Base-by-base conservation (phyloP, 2,113 vertebrate genomes). In the Rhinoderma darwinii region DNA sequence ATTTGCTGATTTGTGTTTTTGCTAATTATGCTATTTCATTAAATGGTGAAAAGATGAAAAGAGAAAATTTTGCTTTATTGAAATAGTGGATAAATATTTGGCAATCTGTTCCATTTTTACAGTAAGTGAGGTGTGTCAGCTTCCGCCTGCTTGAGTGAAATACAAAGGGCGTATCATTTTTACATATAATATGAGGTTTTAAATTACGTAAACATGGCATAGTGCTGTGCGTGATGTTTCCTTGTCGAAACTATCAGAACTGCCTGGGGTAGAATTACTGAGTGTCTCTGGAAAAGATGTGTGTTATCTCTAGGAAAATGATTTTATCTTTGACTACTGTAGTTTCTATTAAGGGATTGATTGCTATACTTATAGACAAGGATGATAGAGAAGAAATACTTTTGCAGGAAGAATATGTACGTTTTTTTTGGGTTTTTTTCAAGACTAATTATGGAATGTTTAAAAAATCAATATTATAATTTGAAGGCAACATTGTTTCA, bases 151-250 rank as follows among this genome's bases (percentile, higher is more conserved):
- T 82, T 74, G 70, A 82, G 51, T 87, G 78, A 82, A 87, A 50
- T 87, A 87, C 86, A 87, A 82, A 87, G 86, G 86, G 86, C 86
- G 86, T 87, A 87, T 87, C 68, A 50, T 73, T 82, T 87, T 87
- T 87, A 87, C 68, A 87, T 87, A 87, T 87, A 87, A 87, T 87
- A 82, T 87, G 27, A 87, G 86, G 86, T 87, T 87, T 87, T 87
- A 63, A 68, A 82, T 87, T 87, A 87, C 86, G 82, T 87, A 87
- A 87, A 87, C 86, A 87, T 82, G 77, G 85, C 70, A 86, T 82
- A 41, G 86, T 54, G 75, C 39, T 75, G 39, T 82, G 86, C 68
- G 86, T 87, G 78, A 87, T 87, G 79, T 63, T 87, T 61, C 78
- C 86, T 82, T 87, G 86, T 87, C 86, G 86, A 87, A 87, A 87